Conservation (phyloP, 2,888 invertebrate genomes). For the Apotomis turbidana region DNA sequence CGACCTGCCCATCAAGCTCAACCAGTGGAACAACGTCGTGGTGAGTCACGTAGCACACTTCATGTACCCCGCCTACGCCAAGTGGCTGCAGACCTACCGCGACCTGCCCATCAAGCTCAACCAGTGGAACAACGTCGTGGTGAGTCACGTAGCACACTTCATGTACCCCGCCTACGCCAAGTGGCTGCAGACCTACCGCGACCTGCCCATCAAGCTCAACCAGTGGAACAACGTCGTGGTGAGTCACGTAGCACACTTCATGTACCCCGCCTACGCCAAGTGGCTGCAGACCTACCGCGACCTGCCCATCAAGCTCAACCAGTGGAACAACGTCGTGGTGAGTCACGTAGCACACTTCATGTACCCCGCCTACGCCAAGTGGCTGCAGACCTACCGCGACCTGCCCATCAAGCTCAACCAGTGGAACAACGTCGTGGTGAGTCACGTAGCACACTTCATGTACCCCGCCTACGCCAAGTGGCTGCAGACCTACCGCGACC, state of each 20-base stretch:
- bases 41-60: conserved; percentile 85
- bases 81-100: conserved; percentile 98
- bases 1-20: conserved; percentile 97
- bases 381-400: conserved; percentile 99
- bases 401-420: conserved; percentile 98
- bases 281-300: conserved; percentile 99
- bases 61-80: conserved; percentile 99
- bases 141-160: conserved; percentile 83
- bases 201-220: conserved; percentile 97
- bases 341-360: conserved; percentile 86
- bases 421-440: conserved; percentile 99
- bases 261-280: conserved; percentile 99
- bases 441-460: conserved; percentile 88
- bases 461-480: conserved; percentile 99
- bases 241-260: conserved; percentile 83
- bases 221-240: conserved; percentile 99
- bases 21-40: conserved; percentile 99
- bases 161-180: conserved; percentile 99
- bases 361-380: conserved; percentile 99
- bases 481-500: conserved; percentile 98
- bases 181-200: conserved; percentile 99
- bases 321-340: conserved; percentile 99
- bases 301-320: conserved; percentile 97
- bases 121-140: conserved; percentile 99
- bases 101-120: conserved; percentile 98